These are phyloP conservation scores for Cinara cedri DNA, from an alignment of 2,888 invertebrate genomes.

Conservation along the genomic window DNA sequence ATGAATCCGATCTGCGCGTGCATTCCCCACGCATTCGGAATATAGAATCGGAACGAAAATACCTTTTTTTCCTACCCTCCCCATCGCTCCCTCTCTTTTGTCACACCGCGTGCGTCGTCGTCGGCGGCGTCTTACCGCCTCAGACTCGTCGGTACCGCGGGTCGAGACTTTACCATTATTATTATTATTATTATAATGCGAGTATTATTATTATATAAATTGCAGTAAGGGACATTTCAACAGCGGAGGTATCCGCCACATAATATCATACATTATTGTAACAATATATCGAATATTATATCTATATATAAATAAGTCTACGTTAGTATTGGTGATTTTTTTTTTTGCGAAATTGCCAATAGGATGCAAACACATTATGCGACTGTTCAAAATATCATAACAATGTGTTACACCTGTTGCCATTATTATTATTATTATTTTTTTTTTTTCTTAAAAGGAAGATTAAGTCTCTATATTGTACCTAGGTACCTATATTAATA, in stretches of 20 bases:
- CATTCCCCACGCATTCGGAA: slow-evolving; percentile 47
- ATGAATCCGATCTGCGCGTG: slow-evolving; percentile 48
- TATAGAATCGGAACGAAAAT: slow-evolving; percentile 53
- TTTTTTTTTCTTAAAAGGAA: slow-evolving; percentile 4
- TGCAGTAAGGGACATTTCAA: background rate
- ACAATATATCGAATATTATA: background rate
- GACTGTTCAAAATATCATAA: slow-evolving; percentile 4
- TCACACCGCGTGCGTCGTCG: slow-evolving; percentile 21
- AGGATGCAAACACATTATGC: too few relatives aligned
- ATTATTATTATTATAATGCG: too few relatives aligned
- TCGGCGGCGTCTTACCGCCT: slow-evolving; percentile 37
- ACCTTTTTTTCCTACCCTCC: slow-evolving; percentile 22
- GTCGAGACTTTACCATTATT: background rate
- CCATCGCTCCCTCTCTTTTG: background rate
- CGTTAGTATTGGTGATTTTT: too few relatives aligned
- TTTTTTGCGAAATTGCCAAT: background rate
- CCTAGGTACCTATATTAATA: background rate
- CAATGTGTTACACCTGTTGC: slow-evolving; percentile 38
- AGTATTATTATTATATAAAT: background rate
- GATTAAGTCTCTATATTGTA: background rate
- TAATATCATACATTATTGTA: background rate
- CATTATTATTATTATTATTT: too few relatives aligned
- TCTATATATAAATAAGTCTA: too few relatives aligned
- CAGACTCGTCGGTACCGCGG: background rate
- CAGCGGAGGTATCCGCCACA: too few relatives aligned